A percentile compares a stretch with the other conserved stretches of the same genome.
Conservation (phyloP, 1,140 invertebrate genomes). For the Drosophila tristis region DNA sequence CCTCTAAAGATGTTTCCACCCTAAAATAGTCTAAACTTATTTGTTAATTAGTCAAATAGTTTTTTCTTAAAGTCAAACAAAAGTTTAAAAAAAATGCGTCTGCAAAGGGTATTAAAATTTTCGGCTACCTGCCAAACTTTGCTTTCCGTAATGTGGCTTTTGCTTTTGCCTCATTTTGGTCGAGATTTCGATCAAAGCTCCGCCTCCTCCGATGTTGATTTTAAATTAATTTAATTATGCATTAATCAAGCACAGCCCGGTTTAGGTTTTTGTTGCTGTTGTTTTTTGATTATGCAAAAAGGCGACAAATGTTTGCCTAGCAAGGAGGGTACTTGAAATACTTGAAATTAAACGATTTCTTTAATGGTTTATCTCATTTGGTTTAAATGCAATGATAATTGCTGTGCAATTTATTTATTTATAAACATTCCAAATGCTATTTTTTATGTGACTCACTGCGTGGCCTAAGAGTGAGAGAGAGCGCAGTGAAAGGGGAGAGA, state of each 20-base stretch:
- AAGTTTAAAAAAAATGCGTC: no score
- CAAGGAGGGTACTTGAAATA: no score
- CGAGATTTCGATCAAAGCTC: slow-evolving; percentile 1
- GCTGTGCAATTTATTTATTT: slow-evolving; percentile 37
- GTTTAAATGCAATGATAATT: slow-evolving; percentile 7
- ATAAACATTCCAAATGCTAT: slow-evolving; percentile 26
- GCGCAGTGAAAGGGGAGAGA: slow-evolving; percentile 4
- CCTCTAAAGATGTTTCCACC: no score
- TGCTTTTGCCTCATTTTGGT: slow-evolving; percentile 1
- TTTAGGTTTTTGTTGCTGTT: slow-evolving; percentile 3
- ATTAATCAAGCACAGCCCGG: slow-evolving; percentile 18
- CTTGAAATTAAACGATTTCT: no score
- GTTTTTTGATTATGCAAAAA: slow-evolving; percentile 1
- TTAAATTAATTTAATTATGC: slow-evolving; percentile 58
- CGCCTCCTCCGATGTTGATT: not conserved
- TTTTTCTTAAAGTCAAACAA: no score
- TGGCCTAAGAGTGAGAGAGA: not conserved
- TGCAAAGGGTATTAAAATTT: no score
- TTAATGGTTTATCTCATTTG: not conserved
- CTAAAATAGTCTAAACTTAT: no score
- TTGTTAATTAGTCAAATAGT: no score
- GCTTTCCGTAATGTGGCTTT: not conserved
- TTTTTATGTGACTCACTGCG: slow-evolving; percentile 41
- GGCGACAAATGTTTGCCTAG: no score
- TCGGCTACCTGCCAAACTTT: no score